A percentile compares a stretch with the other conserved stretches of the same genome.
phyloP scores from a whole-genome alignment of 2,888 invertebrate genomes.

The Catocala sponsa region DNA sequence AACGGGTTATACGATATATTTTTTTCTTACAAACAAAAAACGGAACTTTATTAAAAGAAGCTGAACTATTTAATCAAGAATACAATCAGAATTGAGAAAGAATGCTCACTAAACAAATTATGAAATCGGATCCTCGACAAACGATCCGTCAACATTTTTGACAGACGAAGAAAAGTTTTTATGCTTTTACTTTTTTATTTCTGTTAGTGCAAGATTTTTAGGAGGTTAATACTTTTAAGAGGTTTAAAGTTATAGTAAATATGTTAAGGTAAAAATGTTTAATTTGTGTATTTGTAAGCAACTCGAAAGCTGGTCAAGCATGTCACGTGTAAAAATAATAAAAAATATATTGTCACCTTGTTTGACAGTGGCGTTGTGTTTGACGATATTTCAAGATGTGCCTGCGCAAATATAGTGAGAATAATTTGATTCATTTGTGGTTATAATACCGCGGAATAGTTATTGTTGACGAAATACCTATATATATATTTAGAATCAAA shows the following conservation, averaged over 20 bases:
- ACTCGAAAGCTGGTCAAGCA: constrained; percentile 50
- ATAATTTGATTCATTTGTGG: too few relatives aligned
- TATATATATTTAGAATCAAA: too few relatives aligned
- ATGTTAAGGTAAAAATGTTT: constrained; percentile 31
- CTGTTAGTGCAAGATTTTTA: constrained; percentile 49
- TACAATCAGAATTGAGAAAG: constrained; percentile 69
- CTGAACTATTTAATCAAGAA: constrained; percentile 79
- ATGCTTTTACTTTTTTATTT: constrained; percentile 53
- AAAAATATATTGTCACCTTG: constrained; percentile 12
- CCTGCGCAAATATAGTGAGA: not conserved
- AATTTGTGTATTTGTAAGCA: constrained; percentile 42
- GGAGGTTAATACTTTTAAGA: constrained; percentile 41
- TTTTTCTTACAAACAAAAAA: constrained; percentile 20
- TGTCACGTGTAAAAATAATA: constrained; percentile 21
- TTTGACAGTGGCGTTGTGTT: constrained; percentile 8
- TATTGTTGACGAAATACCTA: too few relatives aligned
- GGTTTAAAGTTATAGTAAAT: constrained; percentile 38
- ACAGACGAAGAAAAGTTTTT: constrained; percentile 71
- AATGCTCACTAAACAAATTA: constrained; percentile 81
- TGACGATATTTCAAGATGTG: not conserved
- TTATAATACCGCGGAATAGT: too few relatives aligned
- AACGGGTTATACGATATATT: too few relatives aligned
- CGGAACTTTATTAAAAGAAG: constrained; percentile 52
- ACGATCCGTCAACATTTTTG: constrained; percentile 81
- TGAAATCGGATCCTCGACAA: constrained; percentile 76